Conservation (phyloP, 2,888 invertebrate species). For the Arrhopalites spinosus region DNA sequence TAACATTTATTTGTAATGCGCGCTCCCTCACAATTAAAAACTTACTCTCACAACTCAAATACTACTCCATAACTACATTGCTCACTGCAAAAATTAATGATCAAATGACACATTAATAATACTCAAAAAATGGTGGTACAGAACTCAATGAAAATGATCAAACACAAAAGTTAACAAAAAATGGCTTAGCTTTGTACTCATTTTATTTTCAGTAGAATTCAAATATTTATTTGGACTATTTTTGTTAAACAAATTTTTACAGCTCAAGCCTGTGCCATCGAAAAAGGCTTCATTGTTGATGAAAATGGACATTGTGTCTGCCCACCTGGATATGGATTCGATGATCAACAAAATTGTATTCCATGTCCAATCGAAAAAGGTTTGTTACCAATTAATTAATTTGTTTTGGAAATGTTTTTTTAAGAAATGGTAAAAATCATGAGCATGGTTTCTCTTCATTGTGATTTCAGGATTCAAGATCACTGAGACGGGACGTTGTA, state of each 20-base stretch:
- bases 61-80: background rate
- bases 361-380: slow-evolving; percentile 70
- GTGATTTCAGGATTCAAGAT: slow-evolving; percentile 72
- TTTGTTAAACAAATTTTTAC: slow-evolving; percentile 34
- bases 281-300: slow-evolving; percentile 71
- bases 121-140: background rate
- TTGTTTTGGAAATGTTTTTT: background rate
- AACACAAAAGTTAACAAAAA: background rate
- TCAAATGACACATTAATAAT: background rate
- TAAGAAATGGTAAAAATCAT: no score
- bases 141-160: background rate
- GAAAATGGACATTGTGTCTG: slow-evolving; percentile 74
- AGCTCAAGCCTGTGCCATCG: slow-evolving; percentile 69
- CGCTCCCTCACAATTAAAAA: no score
- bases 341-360: slow-evolving; percentile 76
- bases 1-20: no score
- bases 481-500: slow-evolving; percentile 78
- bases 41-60: background rate
- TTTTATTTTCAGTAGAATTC: background rate
- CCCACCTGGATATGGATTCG: slow-evolving; percentile 75
- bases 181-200: background rate
- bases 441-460: background rate
- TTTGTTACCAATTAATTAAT: slow-evolving; percentile 9
- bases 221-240: background rate
- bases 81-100: background rate